These are phyloP conservation scores for Drosophila kanapiae DNA, from an alignment of 1,140 invertebrate species.

Conservation along the genomic window DNA sequence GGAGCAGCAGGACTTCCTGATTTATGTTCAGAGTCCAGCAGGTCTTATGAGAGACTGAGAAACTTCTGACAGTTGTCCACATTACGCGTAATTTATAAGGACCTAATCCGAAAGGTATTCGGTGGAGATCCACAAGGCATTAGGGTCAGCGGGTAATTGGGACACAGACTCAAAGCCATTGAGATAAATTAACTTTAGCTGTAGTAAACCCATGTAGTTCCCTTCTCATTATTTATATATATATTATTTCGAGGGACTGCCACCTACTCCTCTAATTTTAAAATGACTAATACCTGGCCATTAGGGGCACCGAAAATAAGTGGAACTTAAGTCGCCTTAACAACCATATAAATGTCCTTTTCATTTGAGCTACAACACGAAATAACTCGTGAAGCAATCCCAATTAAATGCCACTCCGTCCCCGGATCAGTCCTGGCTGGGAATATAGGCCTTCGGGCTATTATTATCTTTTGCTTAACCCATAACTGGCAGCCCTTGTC, in stretches of 20 bases:
- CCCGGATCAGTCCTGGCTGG: too few species aligned
- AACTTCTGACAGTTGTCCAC: conserved; percentile 1
- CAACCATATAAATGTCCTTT: not conserved
- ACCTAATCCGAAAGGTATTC: not conserved
- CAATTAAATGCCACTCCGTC: not conserved
- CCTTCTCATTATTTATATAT: too few species aligned
- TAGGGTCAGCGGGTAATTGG: conserved; percentile 7
- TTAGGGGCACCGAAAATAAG: not conserved
- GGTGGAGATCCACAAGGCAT: not conserved
- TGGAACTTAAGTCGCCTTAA: not conserved
- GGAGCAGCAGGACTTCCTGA: conserved; percentile 12
- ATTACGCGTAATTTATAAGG: conserved; percentile 19
- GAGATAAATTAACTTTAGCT: not conserved
- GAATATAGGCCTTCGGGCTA: not conserved
- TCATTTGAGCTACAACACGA: too few species aligned
- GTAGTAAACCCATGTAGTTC: too few species aligned
- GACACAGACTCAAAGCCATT: not conserved
- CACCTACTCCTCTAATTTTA: too few species aligned
- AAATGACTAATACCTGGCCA: not conserved
- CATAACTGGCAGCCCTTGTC: not conserved
- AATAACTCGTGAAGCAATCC: not conserved
- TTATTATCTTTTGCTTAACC: not conserved
- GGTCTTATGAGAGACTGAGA: not conserved
- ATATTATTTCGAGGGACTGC: too few species aligned
- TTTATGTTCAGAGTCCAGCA: conserved; percentile 30